Evolutionary conservation across 2,888 invertebrate genomes (phyloP), one percentile per base, ranked within the genome.

Genomic region (Furcula furcula): DNA sequence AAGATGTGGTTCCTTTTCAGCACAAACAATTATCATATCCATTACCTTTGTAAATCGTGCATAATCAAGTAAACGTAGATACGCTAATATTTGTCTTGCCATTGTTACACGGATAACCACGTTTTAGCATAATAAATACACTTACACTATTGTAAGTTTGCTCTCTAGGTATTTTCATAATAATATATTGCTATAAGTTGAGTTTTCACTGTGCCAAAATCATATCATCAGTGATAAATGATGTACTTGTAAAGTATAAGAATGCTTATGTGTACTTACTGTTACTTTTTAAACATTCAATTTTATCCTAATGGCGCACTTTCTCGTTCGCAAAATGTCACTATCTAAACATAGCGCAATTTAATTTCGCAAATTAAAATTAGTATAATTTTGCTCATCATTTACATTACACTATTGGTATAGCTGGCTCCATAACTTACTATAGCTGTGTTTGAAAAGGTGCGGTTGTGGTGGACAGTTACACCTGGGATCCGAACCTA

Each of bases 191-290:
- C 48, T 61, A 23, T 63, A 58, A 57, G 63, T 70, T 57, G 44
- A 48, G 50, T 69, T 55, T 69, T 70, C 61, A 70, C 65, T 74
- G 77, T 77, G 77, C 77, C 77, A 77, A 77, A 82, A 80, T 76
- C 84, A 87, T 86, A 85, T 85, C 82, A 78, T 78, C 77, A 76
- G 80, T 78, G 80, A 82, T 83, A 78, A 61, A 72, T 66, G 61
- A 69, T 76, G 40, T 53, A 49, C 34, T 44, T 43, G 37, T 49
- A 52, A 49, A 63, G 54, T 59, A 51, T 71, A 73, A 67, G 61
- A 56, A 53, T 49, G 55, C 42, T 57, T 52, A 51, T 67, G 57
- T 53, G 52, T 12, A n/a, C n/a, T n/a, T n/a, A n/a, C n/a, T n/a
- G n/a, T n/a, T n/a, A n/a, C n/a, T n/a, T n/a, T n/a, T n/a, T n/a